Conservation (phyloP, 2,888 invertebrate genomes). For the Dryocosmus kuriphilus region DNA sequence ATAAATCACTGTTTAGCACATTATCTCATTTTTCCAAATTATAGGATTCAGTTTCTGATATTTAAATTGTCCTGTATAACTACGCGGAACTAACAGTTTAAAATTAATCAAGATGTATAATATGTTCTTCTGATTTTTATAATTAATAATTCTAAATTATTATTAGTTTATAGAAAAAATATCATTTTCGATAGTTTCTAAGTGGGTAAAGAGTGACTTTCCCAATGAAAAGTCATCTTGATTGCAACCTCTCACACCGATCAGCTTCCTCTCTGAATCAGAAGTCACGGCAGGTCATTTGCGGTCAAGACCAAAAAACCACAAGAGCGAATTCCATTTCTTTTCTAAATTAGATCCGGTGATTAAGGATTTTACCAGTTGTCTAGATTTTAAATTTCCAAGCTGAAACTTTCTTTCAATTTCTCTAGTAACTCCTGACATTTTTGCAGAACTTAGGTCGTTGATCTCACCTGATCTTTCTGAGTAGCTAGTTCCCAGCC, state of each 20-base stretch:
- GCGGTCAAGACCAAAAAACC: conserved; percentile 11
- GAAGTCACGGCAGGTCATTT: conserved; percentile 34
- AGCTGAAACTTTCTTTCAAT: neutral
- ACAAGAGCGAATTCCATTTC: neutral
- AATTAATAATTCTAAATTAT: too few relatives aligned
- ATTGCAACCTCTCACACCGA: conserved; percentile 18
- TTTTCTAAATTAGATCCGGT: neutral
- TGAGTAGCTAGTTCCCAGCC: conserved; percentile 70
- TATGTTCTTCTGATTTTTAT: too few relatives aligned
- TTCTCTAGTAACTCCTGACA: neutral
- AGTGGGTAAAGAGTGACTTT: too few relatives aligned
- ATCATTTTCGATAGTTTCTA: too few relatives aligned
- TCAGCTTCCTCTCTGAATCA: conserved; percentile 39
- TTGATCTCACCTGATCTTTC: conserved; percentile 58
- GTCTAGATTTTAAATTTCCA: neutral
- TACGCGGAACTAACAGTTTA: too few relatives aligned
- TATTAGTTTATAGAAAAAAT: too few relatives aligned
- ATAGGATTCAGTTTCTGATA: neutral
- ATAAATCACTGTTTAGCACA: conserved; percentile 14
- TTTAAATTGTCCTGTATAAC: neutral
- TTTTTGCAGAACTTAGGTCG: neutral
- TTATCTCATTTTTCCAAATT: neutral
- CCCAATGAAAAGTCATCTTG: neutral
- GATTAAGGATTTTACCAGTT: neutral
- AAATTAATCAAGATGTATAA: too few relatives aligned